Percentiles rank a stretch among this genome's conserved stretches.
These are phyloP conservation scores for Cryptocephalus moraei DNA, from an alignment of 2,888 invertebrate genomes.

Conservation along the genomic window DNA sequence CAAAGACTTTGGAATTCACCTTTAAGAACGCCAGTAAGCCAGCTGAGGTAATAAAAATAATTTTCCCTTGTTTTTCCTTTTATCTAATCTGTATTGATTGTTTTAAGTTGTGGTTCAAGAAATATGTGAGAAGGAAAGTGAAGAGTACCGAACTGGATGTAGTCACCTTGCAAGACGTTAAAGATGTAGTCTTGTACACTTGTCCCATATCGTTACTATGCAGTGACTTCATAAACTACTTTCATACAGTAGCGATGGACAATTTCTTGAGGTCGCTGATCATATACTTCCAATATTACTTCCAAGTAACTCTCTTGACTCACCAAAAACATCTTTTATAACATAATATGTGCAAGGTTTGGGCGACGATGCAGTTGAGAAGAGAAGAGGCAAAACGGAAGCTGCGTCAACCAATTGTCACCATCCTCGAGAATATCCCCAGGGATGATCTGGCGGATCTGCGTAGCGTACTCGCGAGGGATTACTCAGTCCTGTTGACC, in stretches of 20 bases:
- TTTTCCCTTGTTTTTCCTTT: not conserved
- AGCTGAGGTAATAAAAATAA: no score
- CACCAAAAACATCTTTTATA: no score
- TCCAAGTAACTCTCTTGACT: constrained; percentile 39
- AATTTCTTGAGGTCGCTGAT: constrained; percentile 53
- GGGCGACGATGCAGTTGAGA: constrained; percentile 45
- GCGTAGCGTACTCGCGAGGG: constrained; percentile 48
- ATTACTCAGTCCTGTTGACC: constrained; percentile 49
- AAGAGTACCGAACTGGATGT: constrained; percentile 44
- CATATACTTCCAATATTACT: constrained; percentile 52
- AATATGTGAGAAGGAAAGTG: constrained; percentile 48
- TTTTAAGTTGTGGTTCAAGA: constrained; percentile 47
- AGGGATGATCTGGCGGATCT: constrained; percentile 49
- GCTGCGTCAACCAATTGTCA: constrained; percentile 44
- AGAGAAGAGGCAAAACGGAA: constrained; percentile 43
- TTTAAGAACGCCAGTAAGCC: no score
- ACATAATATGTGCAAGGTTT: constrained; percentile 32
- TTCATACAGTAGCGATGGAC: constrained; percentile 49
- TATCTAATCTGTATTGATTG: not conserved
- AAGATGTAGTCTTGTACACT: constrained; percentile 49
- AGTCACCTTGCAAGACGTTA: constrained; percentile 50
- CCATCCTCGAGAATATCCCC: constrained; percentile 39
- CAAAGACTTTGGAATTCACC: no score
- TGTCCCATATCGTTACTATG: constrained; percentile 45
- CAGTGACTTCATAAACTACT: constrained; percentile 48